A percentile compares a stretch with the other conserved stretches of the same genome.
These are phyloP conservation scores for Musca vetustissima DNA, from an alignment of 1,140 invertebrate genomes.

Conservation along the genomic window DNA sequence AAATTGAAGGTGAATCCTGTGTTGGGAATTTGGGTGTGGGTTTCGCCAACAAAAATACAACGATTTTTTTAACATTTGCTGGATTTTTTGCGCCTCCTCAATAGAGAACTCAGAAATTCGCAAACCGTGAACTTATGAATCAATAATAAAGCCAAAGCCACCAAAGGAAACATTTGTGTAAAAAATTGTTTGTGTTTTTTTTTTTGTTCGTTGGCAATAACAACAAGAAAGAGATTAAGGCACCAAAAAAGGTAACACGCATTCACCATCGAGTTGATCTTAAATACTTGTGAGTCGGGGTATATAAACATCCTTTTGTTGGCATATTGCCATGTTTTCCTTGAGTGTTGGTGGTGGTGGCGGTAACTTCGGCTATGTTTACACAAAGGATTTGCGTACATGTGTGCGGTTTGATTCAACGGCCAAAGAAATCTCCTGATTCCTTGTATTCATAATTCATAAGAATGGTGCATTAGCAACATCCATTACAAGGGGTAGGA, in stretches of 20 bases:
- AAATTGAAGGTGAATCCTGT: conserved; percentile 18
- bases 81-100: neutral
- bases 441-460: conserved; percentile 16
- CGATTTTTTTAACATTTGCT: neutral
- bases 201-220: no score
- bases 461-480: neutral
- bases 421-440: neutral
- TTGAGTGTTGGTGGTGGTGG: no score
- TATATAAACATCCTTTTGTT: conserved; percentile 23
- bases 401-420: neutral
- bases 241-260: conserved; percentile 28
- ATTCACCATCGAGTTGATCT: neutral
- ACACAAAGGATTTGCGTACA: conserved; percentile 19
- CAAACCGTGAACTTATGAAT: conserved; percentile 11
- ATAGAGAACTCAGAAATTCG: no score
- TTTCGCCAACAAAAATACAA: neutral
- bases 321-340: conserved; percentile 28
- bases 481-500: no score
- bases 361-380: neutral
- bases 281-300: conserved; percentile 21
- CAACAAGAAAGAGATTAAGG: neutral
- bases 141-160: conserved; percentile 12
- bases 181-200: no score
- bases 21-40: neutral
- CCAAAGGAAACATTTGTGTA: neutral